Base-by-base conservation (phyloP, 1,140 invertebrate species). In the Brachionus paranguensis region DNA sequence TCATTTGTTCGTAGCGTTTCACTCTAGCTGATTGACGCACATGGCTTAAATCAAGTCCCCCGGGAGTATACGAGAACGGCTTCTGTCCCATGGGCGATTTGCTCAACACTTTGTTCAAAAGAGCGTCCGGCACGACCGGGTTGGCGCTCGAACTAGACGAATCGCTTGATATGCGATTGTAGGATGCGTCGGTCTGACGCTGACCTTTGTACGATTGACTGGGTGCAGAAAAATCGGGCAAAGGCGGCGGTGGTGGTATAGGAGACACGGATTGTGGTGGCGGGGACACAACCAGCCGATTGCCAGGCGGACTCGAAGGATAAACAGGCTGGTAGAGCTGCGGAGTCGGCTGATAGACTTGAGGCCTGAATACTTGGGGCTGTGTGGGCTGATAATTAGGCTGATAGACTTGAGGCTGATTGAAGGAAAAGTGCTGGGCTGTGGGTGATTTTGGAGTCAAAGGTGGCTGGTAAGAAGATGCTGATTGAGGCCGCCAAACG, bases 51-150 rank as follows among this genome's bases (percentile, higher is more conserved):
- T 83, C 81, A 29, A 83, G 33, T 41, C 81, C 81, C 17, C 81
- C 81, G 7, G 81, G 81, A n/a, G 81, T 83, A 70, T 83, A 83
- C 2, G 81, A 55, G 47, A 83, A 83, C 11, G 81, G 81, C 20
- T 83, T 83, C 41, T 68, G 64, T 29, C 81, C 81, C 60, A 68
- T 68, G 24, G 81, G 81, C 3, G 78, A 81, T 45, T 41, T 37
- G 37, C n/a, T 68, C 41, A 68, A 37, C 14, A 72, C 81, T 47
- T 83, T 83, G 29, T 72, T 72, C 2, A 68, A 50, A 0, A 83
- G 47, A 37, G 60, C 64, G 37, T 68, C 81, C 3, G 60, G 81
- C 12, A 70, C 60, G 3, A 12, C n/a, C 17, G 41, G 43, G 20
- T 55, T 45, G 0, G 14, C 12, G 37, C 53, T 81, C 6, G 60